These are phyloP conservation scores for Lycophotia porphyrea DNA, from an alignment of 2,888 invertebrate genomes.

Conservation along the genomic window DNA sequence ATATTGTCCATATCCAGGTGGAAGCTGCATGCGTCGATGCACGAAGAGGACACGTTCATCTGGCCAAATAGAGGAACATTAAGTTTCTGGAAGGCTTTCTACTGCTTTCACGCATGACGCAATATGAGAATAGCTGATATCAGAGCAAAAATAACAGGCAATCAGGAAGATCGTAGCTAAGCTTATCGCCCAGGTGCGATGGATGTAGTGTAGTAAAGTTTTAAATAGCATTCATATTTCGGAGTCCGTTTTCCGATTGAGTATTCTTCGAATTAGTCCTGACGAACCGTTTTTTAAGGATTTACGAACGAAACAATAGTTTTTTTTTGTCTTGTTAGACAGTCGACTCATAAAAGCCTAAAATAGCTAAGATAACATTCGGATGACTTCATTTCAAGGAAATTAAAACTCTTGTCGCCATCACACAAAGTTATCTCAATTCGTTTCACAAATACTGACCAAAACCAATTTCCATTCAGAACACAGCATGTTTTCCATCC, in stretches of 20 bases:
- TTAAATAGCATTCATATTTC: not conserved
- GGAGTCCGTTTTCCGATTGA: not conserved
- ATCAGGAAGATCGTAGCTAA: not conserved
- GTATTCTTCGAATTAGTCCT: not conserved
- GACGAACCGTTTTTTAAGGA: not conserved
- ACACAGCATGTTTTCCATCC: conserved; percentile 20
- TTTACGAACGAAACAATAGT: not conserved
- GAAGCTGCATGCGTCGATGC: conserved; percentile 96
- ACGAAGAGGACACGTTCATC: conserved; percentile 94
- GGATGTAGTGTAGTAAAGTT: not conserved
- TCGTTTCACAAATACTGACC: not conserved
- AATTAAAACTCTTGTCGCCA: too few relatives aligned
- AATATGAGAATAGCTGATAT: not conserved
- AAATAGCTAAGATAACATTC: not conserved
- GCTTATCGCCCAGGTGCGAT: not conserved
- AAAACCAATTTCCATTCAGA: conserved; percentile 7
- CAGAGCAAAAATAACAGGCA: not conserved
- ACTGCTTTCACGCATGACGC: too few relatives aligned
- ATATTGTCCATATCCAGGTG: conserved; percentile 95
- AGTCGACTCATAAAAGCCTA: not conserved
- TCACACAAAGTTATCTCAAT: not conserved
- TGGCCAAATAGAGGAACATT: conserved; percentile 50
- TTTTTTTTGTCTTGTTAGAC: not conserved
- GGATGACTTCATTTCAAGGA: not conserved
- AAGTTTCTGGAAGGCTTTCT: not conserved